Evolutionary conservation across 1,140 invertebrate species (phyloP), one percentile per base, ranked within the genome.

Genomic region (Camponotus floridanus): DNA sequence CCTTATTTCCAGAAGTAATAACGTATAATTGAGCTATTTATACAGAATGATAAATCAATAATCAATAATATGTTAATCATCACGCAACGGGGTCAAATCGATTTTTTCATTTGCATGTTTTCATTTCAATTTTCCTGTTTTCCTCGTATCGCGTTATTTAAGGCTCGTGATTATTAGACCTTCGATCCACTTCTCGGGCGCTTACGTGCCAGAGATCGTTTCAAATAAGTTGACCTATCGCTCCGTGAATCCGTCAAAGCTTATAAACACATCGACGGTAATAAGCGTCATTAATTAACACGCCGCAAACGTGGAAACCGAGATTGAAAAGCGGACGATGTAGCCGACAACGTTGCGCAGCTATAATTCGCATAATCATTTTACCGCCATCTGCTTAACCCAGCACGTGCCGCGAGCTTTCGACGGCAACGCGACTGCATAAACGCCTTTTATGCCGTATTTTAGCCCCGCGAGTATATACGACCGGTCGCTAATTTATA

Each of bases 181-280:
- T 45, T 36, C 62, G 31, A 81, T 74, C 39, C 73, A 74, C 33
- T 71, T 39, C 26, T n/a, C 45, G 13, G n/a, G 45, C n/a, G 21
- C 62, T 62, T 64, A 67, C 6, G 55, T 51, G 55, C 65, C 2
- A 45, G 11, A 13, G 5, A 8, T 3, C 26, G 18, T 81, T 81
- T n/a, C 39, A 33, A 45, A 83, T 83, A 74, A 83, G n/a, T 26
- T 81, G 51, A 81, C 51, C 79, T 83, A 73, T 83, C 55, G 39
- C 42, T 26, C 55, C 55, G 68, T 73, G 48, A 83, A 73, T 83
- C 79, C 55, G 55, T 57, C 13, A 18, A 18, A 74, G 68, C 79
- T 83, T 83, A 80, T 73, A 81, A 73, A 73, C 67, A 81, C 55
- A 74, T 83, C 68, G 55, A 1, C 21, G 13, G 18, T 83, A 83